phyloP scores from a whole-genome alignment of 2,888 invertebrate genomes.

The Scaptomyza parva region DNA sequence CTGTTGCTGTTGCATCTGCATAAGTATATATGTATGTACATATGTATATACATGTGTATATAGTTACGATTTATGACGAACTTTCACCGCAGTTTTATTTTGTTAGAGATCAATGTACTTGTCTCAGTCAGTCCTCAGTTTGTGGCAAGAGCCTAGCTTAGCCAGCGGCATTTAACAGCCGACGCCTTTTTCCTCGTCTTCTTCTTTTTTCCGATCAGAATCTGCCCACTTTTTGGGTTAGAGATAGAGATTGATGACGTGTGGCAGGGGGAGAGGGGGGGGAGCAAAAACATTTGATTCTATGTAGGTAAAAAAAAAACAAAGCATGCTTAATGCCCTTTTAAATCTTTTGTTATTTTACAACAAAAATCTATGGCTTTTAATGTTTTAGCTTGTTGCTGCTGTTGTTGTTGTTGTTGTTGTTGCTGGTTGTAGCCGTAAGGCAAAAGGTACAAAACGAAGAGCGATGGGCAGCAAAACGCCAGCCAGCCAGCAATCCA shows the following conservation, averaged over 20 bases:
- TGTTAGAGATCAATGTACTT: constrained; percentile 65
- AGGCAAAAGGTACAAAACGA: constrained; percentile 52
- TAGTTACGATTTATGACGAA: constrained; percentile 37
- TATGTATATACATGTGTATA: constrained; percentile 1
- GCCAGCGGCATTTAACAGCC: constrained; percentile 58
- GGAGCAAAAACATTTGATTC: constrained; percentile 49
- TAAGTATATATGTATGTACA: constrained; percentile 13
- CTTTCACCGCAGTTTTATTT: constrained; percentile 54
- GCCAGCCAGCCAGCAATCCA: constrained; percentile 75
- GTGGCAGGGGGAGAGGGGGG: too few species aligned
- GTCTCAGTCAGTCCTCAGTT: constrained; percentile 39
- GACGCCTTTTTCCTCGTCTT: constrained; percentile 55
- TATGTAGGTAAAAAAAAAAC: constrained; percentile 67
- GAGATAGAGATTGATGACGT: not conserved
- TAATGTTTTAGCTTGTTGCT: constrained; percentile 48
- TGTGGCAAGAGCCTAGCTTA: constrained; percentile 47
- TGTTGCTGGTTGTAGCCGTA: constrained; percentile 43
- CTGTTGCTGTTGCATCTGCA: constrained; percentile 61
- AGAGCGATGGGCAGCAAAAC: constrained; percentile 50
- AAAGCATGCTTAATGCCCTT: constrained; percentile 77
- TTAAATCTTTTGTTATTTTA: constrained; percentile 81
- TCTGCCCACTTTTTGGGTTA: constrained; percentile 36
- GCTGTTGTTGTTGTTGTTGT: constrained; percentile 29
- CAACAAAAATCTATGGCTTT: constrained; percentile 73
- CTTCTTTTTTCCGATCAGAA: constrained; percentile 39